Evolutionary conservation across 2,888 invertebrate genomes (phyloP), one percentile per base, ranked within the genome.

Genomic region (Cylindroiulus punctatus): DNA sequence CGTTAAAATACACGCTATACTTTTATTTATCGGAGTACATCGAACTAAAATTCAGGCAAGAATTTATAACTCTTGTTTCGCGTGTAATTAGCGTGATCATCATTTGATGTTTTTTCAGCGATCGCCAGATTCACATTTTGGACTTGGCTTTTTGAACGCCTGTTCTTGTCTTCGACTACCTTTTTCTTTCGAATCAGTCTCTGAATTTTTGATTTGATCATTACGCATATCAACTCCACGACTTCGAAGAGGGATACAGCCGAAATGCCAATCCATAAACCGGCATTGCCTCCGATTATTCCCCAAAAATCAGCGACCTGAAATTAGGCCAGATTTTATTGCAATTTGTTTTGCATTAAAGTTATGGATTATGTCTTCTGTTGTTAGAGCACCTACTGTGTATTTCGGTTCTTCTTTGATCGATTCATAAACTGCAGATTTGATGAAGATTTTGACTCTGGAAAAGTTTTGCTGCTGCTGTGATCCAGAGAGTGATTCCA

Each of bases 221-320:
- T 30, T 12, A 86, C 44, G 44, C 40, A 86, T 19, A 86, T 7
- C 8, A 86, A 52, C 42, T 86, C 86, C 10, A 86, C 84, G 1
- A 86, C 32, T 57, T 86, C 86, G 22, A 86, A 86, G 8, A 86
- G 84, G 14, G 86, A 86, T 12, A 86, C 84, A 17, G 86, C 86
- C 17, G 86, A 86, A 47, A 86, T 84, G n/a, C 86, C 86, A 42
- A 86, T 86, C 86, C 86, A 86, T 32, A 86, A 84, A 22, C 86
- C 86, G 0, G 84, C 84, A 84, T 86, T 86, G 17, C 86, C 86
- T 0, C 86, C 86, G 42, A 86, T 86, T 32, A 86, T 86, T 57
- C 86, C 86, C 86, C 86, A 86, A 22, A 86, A 86, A 52, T 86
- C 86, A 30, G 86, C 86, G 1, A 86, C 86, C 86, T 86, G 36